Conservation (phyloP, 2,113 vertebrate species). For the Mesocricetus auratus region DNA sequence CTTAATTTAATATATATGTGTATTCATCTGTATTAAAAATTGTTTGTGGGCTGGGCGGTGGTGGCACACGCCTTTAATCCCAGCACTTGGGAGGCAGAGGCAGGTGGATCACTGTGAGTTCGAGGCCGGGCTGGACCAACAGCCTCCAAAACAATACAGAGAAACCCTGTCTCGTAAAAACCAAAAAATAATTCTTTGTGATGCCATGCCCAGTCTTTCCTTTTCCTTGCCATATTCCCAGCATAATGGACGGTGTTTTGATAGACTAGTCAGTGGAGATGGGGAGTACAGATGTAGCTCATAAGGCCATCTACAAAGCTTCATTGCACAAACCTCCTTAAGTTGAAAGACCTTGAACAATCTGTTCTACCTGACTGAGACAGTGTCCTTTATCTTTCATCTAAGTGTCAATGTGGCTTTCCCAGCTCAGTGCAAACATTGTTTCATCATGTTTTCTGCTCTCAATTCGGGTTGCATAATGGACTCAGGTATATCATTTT, state of each 20-base stretch:
- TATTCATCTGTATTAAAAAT: neutral
- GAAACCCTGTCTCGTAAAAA: too few relatives aligned
- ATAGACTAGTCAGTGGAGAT: neutral
- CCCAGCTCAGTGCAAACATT: neutral
- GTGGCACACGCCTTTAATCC: too few relatives aligned
- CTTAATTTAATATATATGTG: neutral
- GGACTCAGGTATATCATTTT: neutral
- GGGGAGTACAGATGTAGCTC: neutral
- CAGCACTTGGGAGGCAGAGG: too few relatives aligned
- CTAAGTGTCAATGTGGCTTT: neutral
- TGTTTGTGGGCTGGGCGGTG: too few relatives aligned
- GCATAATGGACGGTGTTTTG: accelerated
- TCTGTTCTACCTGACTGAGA: neutral
- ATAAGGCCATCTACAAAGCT: neutral
- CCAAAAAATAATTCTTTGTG: too few relatives aligned
- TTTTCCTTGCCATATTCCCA: neutral
- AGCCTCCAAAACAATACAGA: too few relatives aligned
- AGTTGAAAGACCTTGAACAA: neutral
- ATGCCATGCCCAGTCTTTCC: neutral
- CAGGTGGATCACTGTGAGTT: too few relatives aligned
- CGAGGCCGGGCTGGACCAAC: too few relatives aligned
- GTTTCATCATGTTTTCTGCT: neutral
- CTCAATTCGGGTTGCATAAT: neutral
- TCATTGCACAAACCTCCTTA: neutral
- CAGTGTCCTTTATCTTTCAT: neutral